phyloP scores from a whole-genome alignment of 2,888 invertebrate species.

The Apeira syringaria region DNA sequence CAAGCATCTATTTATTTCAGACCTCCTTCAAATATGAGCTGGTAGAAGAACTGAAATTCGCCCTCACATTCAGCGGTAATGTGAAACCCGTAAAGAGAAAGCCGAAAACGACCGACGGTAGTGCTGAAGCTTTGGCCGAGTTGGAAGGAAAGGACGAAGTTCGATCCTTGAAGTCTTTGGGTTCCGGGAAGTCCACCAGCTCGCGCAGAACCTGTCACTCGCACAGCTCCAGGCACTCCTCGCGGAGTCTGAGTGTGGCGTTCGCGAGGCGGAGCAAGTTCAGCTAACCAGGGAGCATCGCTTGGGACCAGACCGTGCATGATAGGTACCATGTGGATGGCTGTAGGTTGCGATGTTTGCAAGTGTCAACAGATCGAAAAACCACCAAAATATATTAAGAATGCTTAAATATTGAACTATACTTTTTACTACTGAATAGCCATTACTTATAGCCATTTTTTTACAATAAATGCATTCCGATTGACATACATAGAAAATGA shows the following conservation, averaged over 20 bases:
- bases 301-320: too few species aligned
- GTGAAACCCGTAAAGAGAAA: slow-evolving; percentile 83
- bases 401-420: too few species aligned
- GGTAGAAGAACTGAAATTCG: slow-evolving; percentile 86
- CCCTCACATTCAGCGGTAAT: slow-evolving; percentile 84
- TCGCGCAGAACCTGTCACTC: slow-evolving; percentile 63
- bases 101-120: slow-evolving; percentile 50
- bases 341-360: too few species aligned
- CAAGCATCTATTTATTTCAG: slow-evolving; percentile 66
- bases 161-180: slow-evolving; percentile 56
- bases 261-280: slow-evolving; percentile 66
- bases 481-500: too few species aligned
- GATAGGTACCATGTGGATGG: too few species aligned
- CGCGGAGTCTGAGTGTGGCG: slow-evolving; percentile 61
- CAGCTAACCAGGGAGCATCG: too few species aligned
- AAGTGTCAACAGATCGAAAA: too few species aligned
- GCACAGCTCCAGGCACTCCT: slow-evolving; percentile 65
- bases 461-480: too few species aligned
- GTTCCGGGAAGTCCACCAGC: slow-evolving; percentile 56
- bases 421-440: too few species aligned
- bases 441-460: too few species aligned
- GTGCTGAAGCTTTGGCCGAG: slow-evolving; percentile 60
- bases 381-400: too few species aligned
- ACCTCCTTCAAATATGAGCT: slow-evolving; percentile 84
- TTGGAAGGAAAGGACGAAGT: slow-evolving; percentile 64